Percentiles rank a stretch among this genome's conserved stretches.
Conservation (phyloP, 2,888 invertebrate genomes). For the Tortricodes alternella region DNA sequence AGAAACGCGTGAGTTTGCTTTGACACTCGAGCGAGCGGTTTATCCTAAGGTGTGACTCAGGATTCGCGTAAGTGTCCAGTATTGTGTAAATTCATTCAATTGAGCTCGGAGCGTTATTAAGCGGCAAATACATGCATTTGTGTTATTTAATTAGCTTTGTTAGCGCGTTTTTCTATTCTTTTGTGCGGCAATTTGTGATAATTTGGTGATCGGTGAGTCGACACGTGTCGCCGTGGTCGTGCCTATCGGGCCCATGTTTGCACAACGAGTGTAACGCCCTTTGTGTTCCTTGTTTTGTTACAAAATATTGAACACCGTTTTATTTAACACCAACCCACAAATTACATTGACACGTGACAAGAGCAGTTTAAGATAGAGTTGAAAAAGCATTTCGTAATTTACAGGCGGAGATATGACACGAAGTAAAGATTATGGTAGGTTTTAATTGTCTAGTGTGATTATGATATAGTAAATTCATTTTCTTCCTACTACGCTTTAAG, state of each 20-base stretch:
- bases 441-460: too few species aligned
- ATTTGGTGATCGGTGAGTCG: constrained; percentile 64
- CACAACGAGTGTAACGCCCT: constrained; percentile 77
- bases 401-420: not conserved
- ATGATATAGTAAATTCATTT: too few species aligned
- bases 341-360: constrained; percentile 72
- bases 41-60: constrained; percentile 34
- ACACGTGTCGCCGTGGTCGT: constrained; percentile 52
- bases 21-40: constrained; percentile 35
- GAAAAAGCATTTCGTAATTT: constrained; percentile 50
- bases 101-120: constrained; percentile 37
- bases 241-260: constrained; percentile 60
- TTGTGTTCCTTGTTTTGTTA: constrained; percentile 81
- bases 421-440: too few species aligned
- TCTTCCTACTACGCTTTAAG: too few species aligned
- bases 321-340: constrained; percentile 79
- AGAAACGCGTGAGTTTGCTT: constrained; percentile 39
- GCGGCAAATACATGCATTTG: constrained; percentile 30
- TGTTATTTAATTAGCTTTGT: constrained; percentile 36
- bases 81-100: constrained; percentile 2
- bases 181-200: constrained; percentile 61
- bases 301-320: constrained; percentile 82
- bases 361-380: constrained; percentile 54
- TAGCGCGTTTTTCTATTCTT: constrained; percentile 41
- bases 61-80: constrained; percentile 35